phyloP scores from a whole-genome alignment of 30 jellyfish, hydroid and myxozoan genomes.

The Catostylus mosaicus region DNA sequence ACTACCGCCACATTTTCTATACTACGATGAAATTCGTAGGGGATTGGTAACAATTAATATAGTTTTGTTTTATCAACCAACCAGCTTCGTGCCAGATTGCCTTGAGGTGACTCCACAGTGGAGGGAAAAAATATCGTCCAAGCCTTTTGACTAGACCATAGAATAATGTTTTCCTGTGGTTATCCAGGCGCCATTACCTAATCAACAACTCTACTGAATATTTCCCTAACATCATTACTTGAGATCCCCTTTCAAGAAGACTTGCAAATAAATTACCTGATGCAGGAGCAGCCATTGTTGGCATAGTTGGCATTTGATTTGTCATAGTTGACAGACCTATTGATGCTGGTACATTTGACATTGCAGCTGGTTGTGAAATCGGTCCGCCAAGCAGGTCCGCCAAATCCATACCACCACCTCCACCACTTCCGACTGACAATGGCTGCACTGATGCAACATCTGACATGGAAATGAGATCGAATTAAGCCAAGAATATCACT shows the following conservation, averaged over 20 bases:
- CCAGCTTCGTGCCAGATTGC: no score
- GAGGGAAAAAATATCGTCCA: no score
- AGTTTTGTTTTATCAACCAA: no score
- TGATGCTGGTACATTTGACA: constrained; percentile 10
- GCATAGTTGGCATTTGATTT: neutral
- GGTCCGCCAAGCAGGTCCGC: constrained; percentile 76
- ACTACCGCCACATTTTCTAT: no score
- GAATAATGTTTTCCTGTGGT: no score
- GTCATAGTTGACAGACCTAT: constrained; percentile 18
- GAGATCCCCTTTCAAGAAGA: neutral
- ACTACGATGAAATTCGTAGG: no score
- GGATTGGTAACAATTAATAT: no score
- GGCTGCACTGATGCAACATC: constrained; percentile 56
- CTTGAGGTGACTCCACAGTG: no score
- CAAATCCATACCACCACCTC: constrained; percentile 25
- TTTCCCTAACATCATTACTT: neutral
- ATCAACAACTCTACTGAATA: neutral
- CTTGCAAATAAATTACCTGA: no score
- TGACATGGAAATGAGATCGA: neutral
- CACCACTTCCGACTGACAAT: constrained; percentile 8
- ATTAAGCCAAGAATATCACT: neutral
- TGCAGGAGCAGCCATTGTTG: constrained; percentile 27
- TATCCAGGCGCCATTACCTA: no score
- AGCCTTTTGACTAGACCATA: no score
- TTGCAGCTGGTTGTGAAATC: constrained; percentile 52